Conservation (phyloP, 2,797 vertebrate species). For the Coregonus sp. region DNA sequence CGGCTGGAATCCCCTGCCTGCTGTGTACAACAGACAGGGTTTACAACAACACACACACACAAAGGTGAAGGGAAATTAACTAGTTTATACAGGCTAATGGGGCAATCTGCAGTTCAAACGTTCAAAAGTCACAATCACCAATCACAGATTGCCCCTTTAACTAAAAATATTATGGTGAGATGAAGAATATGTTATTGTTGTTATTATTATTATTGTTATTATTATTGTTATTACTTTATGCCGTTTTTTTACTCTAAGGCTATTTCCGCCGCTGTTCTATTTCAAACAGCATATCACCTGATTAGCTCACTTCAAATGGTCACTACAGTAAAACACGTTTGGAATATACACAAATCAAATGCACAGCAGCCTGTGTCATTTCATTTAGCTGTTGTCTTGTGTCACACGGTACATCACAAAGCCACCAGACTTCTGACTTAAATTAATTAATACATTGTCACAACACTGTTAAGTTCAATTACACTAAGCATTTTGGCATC, state of each 20-base stretch:
- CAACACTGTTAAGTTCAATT: background rate
- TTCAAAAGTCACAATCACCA: no score
- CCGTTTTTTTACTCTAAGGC: background rate
- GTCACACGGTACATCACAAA: background rate
- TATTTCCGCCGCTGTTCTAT: background rate
- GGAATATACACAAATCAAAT: slow-evolving; percentile 26
- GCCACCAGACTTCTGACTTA: background rate
- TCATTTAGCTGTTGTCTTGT: background rate
- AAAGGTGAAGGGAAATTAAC: no score
- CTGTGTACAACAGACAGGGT: background rate
- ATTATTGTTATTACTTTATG: no score
- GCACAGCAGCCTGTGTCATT: background rate
- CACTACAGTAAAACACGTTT: slow-evolving; percentile 8
- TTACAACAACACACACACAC: background rate
- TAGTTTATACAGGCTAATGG: no score
- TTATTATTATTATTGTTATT: no score
- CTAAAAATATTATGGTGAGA: no score
- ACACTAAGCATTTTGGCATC: slow-evolving; percentile 33
- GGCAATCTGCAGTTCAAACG: no score
- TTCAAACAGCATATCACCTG: slow-evolving; percentile 18
- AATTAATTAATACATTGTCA: no score
- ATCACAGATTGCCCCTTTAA: no score
- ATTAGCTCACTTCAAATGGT: slow-evolving; percentile 15
- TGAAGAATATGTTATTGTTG: no score
- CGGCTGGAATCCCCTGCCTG: slow-evolving; percentile 15